phyloP scores from a whole-genome alignment of 1,140 invertebrate species.

The Zaprionus africanus region DNA sequence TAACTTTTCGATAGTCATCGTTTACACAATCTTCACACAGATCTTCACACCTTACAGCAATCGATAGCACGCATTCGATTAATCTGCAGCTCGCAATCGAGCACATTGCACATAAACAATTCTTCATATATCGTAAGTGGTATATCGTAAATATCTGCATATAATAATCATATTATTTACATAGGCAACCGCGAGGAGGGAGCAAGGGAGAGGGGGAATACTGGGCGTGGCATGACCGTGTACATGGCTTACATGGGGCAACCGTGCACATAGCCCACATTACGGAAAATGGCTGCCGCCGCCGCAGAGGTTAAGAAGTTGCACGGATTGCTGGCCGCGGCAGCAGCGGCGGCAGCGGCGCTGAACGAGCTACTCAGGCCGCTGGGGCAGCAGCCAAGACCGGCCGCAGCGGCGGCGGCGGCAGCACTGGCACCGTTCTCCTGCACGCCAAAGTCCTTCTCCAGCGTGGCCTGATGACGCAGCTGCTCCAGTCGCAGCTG shows the following conservation, averaged over 20 bases:
- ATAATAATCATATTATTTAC: constrained; percentile 52
- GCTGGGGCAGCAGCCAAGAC: constrained; percentile 76
- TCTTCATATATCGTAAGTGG: not conserved
- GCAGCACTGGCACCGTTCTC: constrained; percentile 42
- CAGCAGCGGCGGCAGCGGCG: constrained; percentile 73
- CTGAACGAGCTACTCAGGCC: constrained; percentile 68
- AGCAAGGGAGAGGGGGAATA: not conserved
- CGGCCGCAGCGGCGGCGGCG: constrained; percentile 22
- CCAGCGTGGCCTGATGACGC: constrained; percentile 89
- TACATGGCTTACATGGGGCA: constrained; percentile 86
- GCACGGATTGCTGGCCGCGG: constrained; percentile 84
- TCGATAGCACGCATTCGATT: constrained; percentile 11
- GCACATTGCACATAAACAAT: constrained; percentile 56
- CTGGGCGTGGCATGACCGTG: not conserved
- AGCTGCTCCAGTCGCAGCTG: constrained; percentile 93
- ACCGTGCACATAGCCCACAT: constrained; percentile 90
- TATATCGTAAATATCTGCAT: not conserved
- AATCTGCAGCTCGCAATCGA: not conserved
- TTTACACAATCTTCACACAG: not conserved
- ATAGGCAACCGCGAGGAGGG: constrained; percentile 24
- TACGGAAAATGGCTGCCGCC: constrained; percentile 89
- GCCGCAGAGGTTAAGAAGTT: constrained; percentile 86
- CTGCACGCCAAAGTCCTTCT: constrained; percentile 79
- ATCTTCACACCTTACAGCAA: not conserved
- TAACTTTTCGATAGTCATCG: not conserved